Percentiles rank a stretch among this genome's conserved stretches.
phyloP scores from a whole-genome alignment of 2,888 invertebrate species.

The Brachyopa scutellaris region DNA sequence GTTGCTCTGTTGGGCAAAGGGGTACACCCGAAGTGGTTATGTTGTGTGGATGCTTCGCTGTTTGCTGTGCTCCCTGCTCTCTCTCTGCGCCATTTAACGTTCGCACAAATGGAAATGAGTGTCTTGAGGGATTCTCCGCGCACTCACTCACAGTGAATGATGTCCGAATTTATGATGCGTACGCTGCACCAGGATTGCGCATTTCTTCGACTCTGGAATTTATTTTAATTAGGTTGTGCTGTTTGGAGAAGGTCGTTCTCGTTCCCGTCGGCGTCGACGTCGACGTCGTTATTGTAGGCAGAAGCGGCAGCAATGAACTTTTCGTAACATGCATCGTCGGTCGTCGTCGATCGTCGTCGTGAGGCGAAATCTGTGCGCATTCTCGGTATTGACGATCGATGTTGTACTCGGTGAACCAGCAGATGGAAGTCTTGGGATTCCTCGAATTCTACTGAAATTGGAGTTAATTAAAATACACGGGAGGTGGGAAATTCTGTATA shows the following conservation, averaged over 20 bases:
- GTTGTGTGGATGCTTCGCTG: slow-evolving; percentile 18
- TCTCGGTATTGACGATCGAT: slow-evolving; percentile 61
- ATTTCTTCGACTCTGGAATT: slow-evolving; percentile 71
- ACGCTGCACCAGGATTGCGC: slow-evolving; percentile 71
- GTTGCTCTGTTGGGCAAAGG: slow-evolving; percentile 39
- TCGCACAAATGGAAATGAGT: slow-evolving; percentile 72
- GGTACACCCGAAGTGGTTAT: slow-evolving; percentile 28
- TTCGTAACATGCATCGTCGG: not conserved
- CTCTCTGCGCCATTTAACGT: slow-evolving; percentile 52
- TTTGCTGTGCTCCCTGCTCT: not conserved
- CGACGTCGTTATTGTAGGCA: too few relatives aligned
- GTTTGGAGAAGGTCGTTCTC: slow-evolving; percentile 48
- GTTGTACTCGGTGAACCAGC: slow-evolving; percentile 6
- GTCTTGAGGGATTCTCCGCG: slow-evolving; percentile 73
- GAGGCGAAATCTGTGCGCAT: slow-evolving; percentile 65
- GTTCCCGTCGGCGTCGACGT: slow-evolving; percentile 10
- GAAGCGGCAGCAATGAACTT: too few relatives aligned
- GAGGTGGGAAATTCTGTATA: slow-evolving; percentile 71
- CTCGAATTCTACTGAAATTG: slow-evolving; percentile 58
- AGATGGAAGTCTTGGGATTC: slow-evolving; percentile 34
- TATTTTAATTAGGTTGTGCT: slow-evolving; percentile 73
- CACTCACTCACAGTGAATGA: slow-evolving; percentile 72
- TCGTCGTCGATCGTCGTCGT: slow-evolving; percentile 33
- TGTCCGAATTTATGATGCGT: slow-evolving; percentile 73
- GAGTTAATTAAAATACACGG: slow-evolving; percentile 71